Evolutionary conservation across 1,140 invertebrate genomes (phyloP).

Genomic region (Araneus ventricosus): DNA sequence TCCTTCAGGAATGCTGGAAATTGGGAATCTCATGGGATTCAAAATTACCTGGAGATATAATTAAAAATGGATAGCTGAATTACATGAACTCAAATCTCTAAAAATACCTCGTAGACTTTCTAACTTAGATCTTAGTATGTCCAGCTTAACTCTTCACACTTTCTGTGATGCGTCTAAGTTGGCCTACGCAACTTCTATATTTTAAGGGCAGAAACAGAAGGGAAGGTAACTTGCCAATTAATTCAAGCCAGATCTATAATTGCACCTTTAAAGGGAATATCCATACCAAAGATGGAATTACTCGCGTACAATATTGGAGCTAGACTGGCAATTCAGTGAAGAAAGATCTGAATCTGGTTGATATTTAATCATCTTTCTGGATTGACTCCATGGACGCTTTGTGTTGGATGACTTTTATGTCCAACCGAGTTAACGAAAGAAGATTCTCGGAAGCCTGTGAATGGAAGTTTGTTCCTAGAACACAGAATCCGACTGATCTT

Average conservation of each 20-base stretch:
- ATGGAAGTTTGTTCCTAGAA: too few relatives aligned
- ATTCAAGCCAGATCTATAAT: too few relatives aligned
- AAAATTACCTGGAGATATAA: not conserved
- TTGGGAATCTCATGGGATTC: not conserved
- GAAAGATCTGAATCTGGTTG: not conserved
- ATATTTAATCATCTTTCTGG: constrained; percentile 11
- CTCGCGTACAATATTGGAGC: not conserved
- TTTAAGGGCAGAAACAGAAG: not conserved
- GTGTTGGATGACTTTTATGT: not conserved
- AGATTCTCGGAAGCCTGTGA: too few relatives aligned
- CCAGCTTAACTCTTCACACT: not conserved
- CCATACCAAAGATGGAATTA: too few relatives aligned
- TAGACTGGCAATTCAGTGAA: not conserved
- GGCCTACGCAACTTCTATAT: not conserved
- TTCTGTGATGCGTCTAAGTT: not conserved
- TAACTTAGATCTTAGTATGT: not conserved
- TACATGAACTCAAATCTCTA: not conserved
- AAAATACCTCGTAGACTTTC: not conserved
- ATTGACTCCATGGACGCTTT: constrained; percentile 23
- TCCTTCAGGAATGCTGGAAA: constrained; percentile 23
- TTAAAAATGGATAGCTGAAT: not conserved
- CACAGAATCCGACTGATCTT: too few relatives aligned
- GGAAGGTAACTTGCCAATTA: not conserved
- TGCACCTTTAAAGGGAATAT: too few relatives aligned
- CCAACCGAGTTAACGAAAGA: too few relatives aligned